A percentile compares a stretch with the other conserved stretches of the same genome.
These are phyloP conservation scores for Falcunculus frontatus DNA, from an alignment of 2,113 vertebrate genomes.

Conservation along the genomic window DNA sequence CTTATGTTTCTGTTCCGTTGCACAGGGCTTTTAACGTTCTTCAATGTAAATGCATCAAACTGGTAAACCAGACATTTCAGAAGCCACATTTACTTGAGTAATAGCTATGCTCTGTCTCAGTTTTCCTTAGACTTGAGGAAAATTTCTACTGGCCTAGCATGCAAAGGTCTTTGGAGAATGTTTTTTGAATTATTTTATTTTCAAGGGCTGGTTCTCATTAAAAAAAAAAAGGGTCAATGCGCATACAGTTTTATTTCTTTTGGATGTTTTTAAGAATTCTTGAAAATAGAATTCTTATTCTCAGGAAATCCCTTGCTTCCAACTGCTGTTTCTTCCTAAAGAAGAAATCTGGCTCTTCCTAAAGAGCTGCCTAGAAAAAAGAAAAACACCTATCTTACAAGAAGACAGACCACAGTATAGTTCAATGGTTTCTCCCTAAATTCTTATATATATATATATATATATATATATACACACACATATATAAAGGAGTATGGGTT, in stretches of 20 bases:
- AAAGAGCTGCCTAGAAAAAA: neutral
- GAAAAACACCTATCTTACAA: neutral
- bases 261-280: neutral
- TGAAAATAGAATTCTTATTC: neutral
- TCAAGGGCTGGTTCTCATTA: neutral
- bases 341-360: neutral
- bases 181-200: neutral
- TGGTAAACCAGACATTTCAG: neutral
- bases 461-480: neutral
- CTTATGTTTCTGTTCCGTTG: neutral
- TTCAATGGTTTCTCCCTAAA: neutral
- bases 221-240: neutral
- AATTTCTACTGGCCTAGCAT: neutral
- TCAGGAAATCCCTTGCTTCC: neutral
- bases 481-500: neutral
- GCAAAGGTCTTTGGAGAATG: neutral
- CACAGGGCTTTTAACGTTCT: neutral
- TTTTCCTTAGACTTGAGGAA: neutral
- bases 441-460: neutral
- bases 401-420: neutral
- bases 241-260: neutral
- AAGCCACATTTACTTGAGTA: constrained; percentile 8
- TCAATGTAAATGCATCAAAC: neutral
- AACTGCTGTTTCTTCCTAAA: neutral
- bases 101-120: neutral